phyloP scores from a whole-genome alignment of 2,888 invertebrate species.

The Dryadula phaetusa region DNA sequence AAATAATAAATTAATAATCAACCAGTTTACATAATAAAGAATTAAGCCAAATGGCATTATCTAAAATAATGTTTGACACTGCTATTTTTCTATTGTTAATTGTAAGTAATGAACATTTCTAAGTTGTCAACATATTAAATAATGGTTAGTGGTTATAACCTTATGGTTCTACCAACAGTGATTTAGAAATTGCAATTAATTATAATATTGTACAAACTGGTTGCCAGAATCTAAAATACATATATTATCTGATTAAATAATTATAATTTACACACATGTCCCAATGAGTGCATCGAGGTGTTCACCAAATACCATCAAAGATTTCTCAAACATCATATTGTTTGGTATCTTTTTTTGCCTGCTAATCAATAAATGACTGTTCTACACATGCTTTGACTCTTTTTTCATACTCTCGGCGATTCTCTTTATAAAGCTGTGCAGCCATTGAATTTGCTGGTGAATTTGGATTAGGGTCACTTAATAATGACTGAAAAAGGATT shows the following conservation, averaged over 20 bases:
- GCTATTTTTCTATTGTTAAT: constrained; percentile 49
- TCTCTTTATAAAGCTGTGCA: constrained; percentile 99
- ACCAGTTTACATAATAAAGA: constrained; percentile 27
- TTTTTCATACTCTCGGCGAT: constrained; percentile 99
- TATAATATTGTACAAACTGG: constrained; percentile 29
- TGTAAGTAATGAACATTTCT: constrained; percentile 47
- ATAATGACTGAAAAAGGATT: constrained; percentile 93
- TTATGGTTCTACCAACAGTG: constrained; percentile 34
- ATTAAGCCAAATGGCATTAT: constrained; percentile 36
- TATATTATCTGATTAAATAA: constrained; percentile 53
- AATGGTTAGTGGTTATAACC: constrained; percentile 30
- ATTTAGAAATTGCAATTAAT: constrained; percentile 29
- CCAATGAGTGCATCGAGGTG: constrained; percentile 73
- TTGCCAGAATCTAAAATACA: constrained; percentile 45
- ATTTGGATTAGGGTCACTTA: constrained; percentile 99
- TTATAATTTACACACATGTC: constrained; percentile 59
- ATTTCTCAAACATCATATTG: constrained; percentile 50
- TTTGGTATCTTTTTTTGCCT: constrained; percentile 58
- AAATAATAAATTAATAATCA: constrained; percentile 17
- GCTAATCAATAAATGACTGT: constrained; percentile 98
- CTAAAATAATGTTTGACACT: constrained; percentile 40
- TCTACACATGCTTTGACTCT: constrained; percentile 99
- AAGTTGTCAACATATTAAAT: constrained; percentile 37
- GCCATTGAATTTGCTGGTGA: constrained; percentile 99
- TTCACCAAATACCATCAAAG: constrained; percentile 59